These are phyloP conservation scores for Thomomys bottae DNA, from an alignment of 2,113 vertebrate genomes.

Conservation along the genomic window DNA sequence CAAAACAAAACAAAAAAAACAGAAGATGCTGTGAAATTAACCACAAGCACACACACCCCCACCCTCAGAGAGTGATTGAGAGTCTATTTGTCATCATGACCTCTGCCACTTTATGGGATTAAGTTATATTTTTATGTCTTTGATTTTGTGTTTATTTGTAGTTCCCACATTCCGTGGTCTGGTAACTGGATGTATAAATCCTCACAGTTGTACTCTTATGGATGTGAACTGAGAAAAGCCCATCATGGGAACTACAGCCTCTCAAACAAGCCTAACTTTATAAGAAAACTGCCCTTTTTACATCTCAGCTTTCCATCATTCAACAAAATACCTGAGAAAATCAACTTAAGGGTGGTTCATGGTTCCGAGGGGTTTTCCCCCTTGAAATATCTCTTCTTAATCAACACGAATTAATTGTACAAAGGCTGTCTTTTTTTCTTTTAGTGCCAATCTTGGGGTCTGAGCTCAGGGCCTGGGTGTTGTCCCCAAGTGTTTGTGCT, in stretches of 20 bases:
- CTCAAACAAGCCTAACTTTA: background rate
- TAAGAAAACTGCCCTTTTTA: background rate
- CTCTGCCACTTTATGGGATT: background rate
- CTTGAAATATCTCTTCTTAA: no score
- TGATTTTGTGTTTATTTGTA: conserved; percentile 8
- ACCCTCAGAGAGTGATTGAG: background rate
- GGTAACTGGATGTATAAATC: background rate
- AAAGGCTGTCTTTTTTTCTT: no score
- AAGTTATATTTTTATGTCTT: background rate
- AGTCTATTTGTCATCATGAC: no score
- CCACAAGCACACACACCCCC: background rate
- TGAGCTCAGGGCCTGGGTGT: no score
- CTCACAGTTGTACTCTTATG: background rate
- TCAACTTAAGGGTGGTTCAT: background rate
- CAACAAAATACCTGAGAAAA: background rate
- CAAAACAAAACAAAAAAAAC: no score
- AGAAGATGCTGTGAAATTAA: background rate
- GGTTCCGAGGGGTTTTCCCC: no score
- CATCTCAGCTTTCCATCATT: background rate
- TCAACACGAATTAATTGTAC: no score
- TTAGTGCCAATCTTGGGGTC: no score
- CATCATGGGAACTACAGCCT: background rate
- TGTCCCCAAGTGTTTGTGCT: no score
- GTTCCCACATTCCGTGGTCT: background rate
- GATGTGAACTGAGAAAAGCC: background rate